These are phyloP conservation scores for Metopia argyrocephala DNA, from an alignment of 2,888 invertebrate genomes.

Conservation along the genomic window DNA sequence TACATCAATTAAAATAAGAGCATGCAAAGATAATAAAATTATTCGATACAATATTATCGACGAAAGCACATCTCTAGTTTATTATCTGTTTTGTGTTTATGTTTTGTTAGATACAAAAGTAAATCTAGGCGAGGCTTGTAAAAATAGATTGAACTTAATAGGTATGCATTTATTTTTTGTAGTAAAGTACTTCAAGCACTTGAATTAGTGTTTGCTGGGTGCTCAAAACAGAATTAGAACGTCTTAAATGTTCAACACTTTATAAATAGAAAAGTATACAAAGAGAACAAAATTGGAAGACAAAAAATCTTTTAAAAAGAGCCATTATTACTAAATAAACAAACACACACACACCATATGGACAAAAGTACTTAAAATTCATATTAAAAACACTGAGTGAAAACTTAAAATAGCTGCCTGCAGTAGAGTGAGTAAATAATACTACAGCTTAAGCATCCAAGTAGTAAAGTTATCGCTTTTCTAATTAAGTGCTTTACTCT, in stretches of 20 bases:
- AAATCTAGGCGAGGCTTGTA: too few relatives aligned
- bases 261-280: slow-evolving; percentile 44
- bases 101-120: too few relatives aligned
- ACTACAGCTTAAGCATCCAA: slow-evolving; percentile 57
- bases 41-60: too few relatives aligned
- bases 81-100: too few relatives aligned
- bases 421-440: background rate
- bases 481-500: slow-evolving; percentile 65
- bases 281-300: background rate
- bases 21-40: too few relatives aligned
- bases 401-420: slow-evolving; percentile 34
- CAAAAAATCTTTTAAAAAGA: slow-evolving; percentile 36
- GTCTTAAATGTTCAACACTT: slow-evolving; percentile 7
- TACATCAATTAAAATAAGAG: too few relatives aligned
- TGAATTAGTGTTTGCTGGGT: too few relatives aligned
- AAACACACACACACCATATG: background rate
- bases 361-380: background rate
- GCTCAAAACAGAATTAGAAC: background rate
- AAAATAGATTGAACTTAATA: too few relatives aligned
- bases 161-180: too few relatives aligned
- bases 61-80: too few relatives aligned
- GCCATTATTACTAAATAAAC: slow-evolving; percentile 28
- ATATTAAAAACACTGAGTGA: slow-evolving; percentile 30
- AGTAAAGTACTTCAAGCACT: too few relatives aligned
- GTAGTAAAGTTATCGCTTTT: slow-evolving; percentile 59